A percentile compares a stretch with the other conserved stretches of the same genome.
Evolutionary conservation across 2,888 invertebrate genomes (phyloP).

Genomic region (Papilio demoleus): DNA sequence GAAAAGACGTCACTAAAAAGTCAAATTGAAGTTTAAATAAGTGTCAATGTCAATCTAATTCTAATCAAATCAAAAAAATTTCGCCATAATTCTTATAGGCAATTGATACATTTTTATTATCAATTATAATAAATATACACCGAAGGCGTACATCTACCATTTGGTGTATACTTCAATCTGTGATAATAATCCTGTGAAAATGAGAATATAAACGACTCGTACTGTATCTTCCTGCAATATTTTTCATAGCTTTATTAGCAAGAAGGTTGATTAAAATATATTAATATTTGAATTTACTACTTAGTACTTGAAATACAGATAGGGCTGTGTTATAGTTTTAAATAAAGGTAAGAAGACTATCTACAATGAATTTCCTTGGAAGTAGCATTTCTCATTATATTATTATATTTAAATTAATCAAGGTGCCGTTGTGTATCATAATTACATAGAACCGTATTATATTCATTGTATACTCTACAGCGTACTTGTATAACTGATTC

Average conservation of each 20-base stretch:
- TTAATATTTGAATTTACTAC: no score
- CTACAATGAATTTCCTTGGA: no score
- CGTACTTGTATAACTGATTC: no score
- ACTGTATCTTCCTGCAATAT: neutral
- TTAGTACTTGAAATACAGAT: no score
- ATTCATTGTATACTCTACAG: no score
- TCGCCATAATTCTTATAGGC: neutral
- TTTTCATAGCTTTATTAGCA: neutral
- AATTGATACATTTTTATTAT: neutral
- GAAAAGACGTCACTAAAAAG: neutral
- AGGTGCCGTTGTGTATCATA: no score
- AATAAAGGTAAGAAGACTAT: no score
- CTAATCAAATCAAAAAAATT: neutral
- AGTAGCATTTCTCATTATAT: no score
- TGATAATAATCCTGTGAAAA: constrained; percentile 9
- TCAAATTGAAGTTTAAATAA: constrained; percentile 6
- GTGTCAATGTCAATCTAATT: constrained; percentile 7
- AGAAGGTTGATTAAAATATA: no score
- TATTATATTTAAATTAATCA: no score
- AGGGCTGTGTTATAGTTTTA: no score
- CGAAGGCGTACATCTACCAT: neutral
- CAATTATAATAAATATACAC: neutral
- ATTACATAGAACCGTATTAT: neutral
- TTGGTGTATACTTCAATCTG: neutral
- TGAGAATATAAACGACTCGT: neutral